Evolutionary conservation across 2,797 vertebrate species (phyloP).

Genomic region (Rallus crepitans): DNA sequence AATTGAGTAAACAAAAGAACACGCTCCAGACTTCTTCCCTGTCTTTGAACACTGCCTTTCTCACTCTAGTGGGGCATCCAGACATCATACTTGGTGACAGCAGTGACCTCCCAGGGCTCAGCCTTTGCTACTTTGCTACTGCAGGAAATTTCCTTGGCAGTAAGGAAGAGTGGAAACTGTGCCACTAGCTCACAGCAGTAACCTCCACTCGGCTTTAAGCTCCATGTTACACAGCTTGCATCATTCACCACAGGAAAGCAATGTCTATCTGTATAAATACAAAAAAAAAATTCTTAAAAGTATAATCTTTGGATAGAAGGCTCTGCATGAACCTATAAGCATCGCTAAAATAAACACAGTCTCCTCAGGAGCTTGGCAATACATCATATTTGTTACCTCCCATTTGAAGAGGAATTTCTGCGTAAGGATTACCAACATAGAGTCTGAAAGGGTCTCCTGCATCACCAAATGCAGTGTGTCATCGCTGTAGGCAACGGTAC

Average conservation of each 20-base stretch:
- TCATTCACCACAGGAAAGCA: background rate
- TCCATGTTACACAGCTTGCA: background rate
- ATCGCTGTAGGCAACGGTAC: background rate
- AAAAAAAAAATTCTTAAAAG: background rate
- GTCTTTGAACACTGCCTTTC: background rate
- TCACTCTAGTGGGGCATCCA: background rate
- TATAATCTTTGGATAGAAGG: background rate
- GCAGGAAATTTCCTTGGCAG: background rate
- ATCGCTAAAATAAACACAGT: background rate
- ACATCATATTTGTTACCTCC: background rate
- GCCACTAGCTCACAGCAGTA: background rate
- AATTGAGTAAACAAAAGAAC: background rate
- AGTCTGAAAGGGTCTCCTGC: background rate
- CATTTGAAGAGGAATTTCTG: background rate
- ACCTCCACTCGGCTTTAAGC: background rate
- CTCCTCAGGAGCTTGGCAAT: background rate
- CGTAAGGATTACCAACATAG: background rate
- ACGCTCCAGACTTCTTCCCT: background rate
- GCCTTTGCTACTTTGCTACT: background rate
- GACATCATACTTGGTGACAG: background rate
- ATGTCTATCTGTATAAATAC: background rate
- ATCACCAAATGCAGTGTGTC: background rate
- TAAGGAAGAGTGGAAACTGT: background rate
- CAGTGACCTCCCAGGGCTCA: background rate
- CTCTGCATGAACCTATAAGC: background rate